Base-by-base conservation (phyloP, 2,888 invertebrate species). In the Melolontha melolontha region DNA sequence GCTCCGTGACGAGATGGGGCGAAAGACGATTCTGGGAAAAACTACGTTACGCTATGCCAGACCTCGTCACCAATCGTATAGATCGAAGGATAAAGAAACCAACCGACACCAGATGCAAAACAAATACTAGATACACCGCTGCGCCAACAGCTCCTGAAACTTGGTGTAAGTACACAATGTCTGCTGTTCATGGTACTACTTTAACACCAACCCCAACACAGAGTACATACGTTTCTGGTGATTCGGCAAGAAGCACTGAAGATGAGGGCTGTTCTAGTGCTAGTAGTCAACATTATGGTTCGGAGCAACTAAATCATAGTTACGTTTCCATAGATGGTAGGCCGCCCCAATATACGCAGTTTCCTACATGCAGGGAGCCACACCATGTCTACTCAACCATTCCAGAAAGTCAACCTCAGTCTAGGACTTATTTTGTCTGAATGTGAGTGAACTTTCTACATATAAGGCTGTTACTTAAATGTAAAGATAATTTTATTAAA, bases 1-100 rank as follows among this genome's bases (percentile, higher is more conserved):
- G 91, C 85, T 87, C 88, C 63, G 89, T 89, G 77, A 87, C 91
- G 75, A 87, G 90, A 68, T 92, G 91, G 89, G 90, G 89, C 72
- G 94, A 94, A 79, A 89, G 90, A 62, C 87, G 92, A 72, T 95
- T 95, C 84, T 95, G 95, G 95, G 92, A 93, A 77, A 92, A 92
- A 81, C 86, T 95, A 71, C 87, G 91, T 72, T 89, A 87, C 79
- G 88, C 91, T 68, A 88, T 94, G 85, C 91, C 93, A 69, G 95
- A 96, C 81, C 22, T 68, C 44, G 90, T 91, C 4, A 86, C 86
- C 80, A 85, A 86, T 80, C 86, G 86, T 72, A 83, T 87, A 70
- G 86, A 87, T 70, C 83, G 85, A 74, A 84, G 86, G 75, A 84
- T 84, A 74, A 87, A 88, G 79, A 87, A 82, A 68, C 78, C 85